A percentile compares a stretch with the other conserved stretches of the same genome.
These are phyloP conservation scores for Gobio occitaniae DNA, from an alignment of 2,797 vertebrate species.

Conservation along the genomic window DNA sequence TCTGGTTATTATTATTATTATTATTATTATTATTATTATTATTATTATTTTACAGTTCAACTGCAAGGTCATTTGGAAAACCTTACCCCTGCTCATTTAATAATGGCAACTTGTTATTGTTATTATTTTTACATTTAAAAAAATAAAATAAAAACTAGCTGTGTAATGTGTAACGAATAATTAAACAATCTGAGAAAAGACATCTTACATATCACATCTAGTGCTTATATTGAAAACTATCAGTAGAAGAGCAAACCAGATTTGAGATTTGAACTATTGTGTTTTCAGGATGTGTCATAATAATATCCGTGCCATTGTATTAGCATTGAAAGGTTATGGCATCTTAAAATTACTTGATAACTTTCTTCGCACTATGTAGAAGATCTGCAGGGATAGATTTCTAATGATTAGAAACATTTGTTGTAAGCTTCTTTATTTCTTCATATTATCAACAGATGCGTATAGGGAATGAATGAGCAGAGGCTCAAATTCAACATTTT, in stretches of 20 bases:
- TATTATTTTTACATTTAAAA: constrained; percentile 18
- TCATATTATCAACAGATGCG: constrained; percentile 16
- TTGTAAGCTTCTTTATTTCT: neutral
- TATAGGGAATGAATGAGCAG: neutral
- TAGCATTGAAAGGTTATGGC: neutral
- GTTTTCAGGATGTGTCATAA: constrained; percentile 8
- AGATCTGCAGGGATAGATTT: neutral
- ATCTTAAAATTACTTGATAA: neutral
- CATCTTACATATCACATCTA: constrained; percentile 5
- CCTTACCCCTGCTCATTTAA: neutral
- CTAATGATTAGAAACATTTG: neutral
- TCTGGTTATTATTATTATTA: constrained; percentile 4
- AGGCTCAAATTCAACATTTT: constrained; percentile 11
- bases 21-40: constrained; percentile 31
- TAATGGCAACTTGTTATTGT: constrained; percentile 61
- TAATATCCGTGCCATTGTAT: neutral
- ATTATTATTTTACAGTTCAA: constrained; percentile 48
- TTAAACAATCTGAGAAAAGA: constrained; percentile 39
- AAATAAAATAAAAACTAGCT: constrained; percentile 57
- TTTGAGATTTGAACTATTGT: neutral
- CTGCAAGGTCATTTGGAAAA: constrained; percentile 54
- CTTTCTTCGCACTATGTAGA: neutral
- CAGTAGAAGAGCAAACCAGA: neutral
- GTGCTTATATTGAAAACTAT: constrained; percentile 41
- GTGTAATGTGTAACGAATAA: constrained; percentile 12